Conservation (phyloP, 2,888 invertebrate genomes). For the Noctua pronuba region DNA sequence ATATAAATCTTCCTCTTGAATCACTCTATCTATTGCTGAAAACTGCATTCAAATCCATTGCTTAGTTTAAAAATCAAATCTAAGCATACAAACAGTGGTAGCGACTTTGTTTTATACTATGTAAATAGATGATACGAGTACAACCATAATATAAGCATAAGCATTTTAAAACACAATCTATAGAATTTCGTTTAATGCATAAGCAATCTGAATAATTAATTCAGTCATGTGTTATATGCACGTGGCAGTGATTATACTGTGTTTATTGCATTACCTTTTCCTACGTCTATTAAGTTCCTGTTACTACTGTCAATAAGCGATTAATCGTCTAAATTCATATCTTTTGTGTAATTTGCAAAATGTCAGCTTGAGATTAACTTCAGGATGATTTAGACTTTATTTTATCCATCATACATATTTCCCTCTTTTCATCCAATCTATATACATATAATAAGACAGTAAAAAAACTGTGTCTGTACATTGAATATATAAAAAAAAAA, state of each 20-base stretch:
- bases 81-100: too few relatives aligned
- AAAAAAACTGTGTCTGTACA: too few relatives aligned
- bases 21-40: too few relatives aligned
- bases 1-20: too few relatives aligned
- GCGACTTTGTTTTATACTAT: too few relatives aligned
- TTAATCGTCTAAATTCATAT: neutral
- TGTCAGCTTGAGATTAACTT: neutral
- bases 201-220: slow-evolving; percentile 34
- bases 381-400: neutral
- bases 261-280: slow-evolving; percentile 25
- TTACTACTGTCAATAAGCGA: slow-evolving; percentile 3
- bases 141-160: slow-evolving; percentile 2
- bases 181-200: slow-evolving; percentile 30
- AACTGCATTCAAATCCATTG: too few relatives aligned
- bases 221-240: slow-evolving; percentile 37
- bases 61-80: too few relatives aligned
- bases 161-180: slow-evolving; percentile 20
- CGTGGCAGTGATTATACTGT: slow-evolving; percentile 33
- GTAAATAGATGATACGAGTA: too few relatives aligned
- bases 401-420: neutral
- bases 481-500: too few relatives aligned
- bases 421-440: neutral
- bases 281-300: slow-evolving; percentile 29
- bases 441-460: too few relatives aligned
- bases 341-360: neutral